Base-by-base conservation (phyloP, 2,797 vertebrate species). In the Dallia pectoralis region DNA sequence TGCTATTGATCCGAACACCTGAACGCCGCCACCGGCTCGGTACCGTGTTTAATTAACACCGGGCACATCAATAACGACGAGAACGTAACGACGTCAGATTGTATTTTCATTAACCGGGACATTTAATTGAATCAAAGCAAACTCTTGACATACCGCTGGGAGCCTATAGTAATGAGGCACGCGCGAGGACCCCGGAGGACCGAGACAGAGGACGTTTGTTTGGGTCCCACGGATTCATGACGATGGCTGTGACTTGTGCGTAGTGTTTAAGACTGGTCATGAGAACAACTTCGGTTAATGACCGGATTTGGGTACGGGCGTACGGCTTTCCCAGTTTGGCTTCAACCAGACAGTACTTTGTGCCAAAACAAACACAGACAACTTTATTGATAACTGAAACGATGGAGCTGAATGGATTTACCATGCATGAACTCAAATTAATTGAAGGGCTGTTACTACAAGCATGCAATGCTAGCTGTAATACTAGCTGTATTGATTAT, bases 31-130 rank as follows among this genome's bases (percentile, higher is more conserved):
- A 27, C 63, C 15, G 73, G 59, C 76, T 75, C 44, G 75, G 44
- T 64, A 65, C 78, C 71, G 29, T 61, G 68, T 47, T 74, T 61
- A 69, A 76, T 79, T 65, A 69, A 73, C 44, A 74, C 68, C 36
- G 44, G 72, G 77, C 56, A 80, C 67, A 76, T 71, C 25, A 53
- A 78, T 64, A 61, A 71, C 44, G 76, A 73, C 73, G 53, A 62
- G 61, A 36, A 65, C 51, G 27, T 63, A 47, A 36, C 18, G 30
- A 36, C n/a, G 29, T 36, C 22, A 62, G 79, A 69, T 29, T 33
- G 0, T 69, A 74, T 64, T 64, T 71, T 15, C 65, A 44, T 61
- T 68, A 32, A 69, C 68, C 2, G 1, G 65, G 40, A 77, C 68
- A 66, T 36, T 70, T 49, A 73, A 77, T 73, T 16, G 51, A 75